Conservation (phyloP, 2,888 invertebrate species). For the Pherbina coryleti region DNA sequence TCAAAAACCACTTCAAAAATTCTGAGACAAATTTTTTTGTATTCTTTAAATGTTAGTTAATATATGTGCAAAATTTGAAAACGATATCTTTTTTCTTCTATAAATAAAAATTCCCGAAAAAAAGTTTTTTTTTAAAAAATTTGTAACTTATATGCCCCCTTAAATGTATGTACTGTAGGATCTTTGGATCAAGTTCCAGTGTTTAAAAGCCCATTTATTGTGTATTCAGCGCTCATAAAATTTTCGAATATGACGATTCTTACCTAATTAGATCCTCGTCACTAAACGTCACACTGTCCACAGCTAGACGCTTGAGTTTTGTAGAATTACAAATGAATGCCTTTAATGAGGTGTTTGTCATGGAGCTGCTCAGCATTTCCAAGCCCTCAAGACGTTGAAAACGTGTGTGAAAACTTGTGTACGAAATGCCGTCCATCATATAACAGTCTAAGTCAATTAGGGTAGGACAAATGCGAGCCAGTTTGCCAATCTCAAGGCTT, state of each 20-base stretch:
- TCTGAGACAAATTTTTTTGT: too few species aligned
- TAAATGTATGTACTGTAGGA: too few species aligned
- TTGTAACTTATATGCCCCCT: too few species aligned
- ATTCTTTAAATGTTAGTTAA: too few species aligned
- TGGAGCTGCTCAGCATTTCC: constrained; percentile 77
- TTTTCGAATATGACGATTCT: neutral
- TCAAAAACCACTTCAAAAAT: too few species aligned
- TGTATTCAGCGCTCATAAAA: too few species aligned
- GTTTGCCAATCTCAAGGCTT: constrained; percentile 73
- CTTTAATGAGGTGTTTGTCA: constrained; percentile 72
- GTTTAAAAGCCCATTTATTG: too few species aligned
- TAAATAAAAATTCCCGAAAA: too few species aligned
- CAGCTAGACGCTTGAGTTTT: constrained; percentile 75
- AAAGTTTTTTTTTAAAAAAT: too few species aligned
- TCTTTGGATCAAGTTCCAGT: too few species aligned
- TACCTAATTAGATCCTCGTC: constrained; percentile 78
- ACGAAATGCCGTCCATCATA: constrained; percentile 75
- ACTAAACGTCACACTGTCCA: constrained; percentile 76
- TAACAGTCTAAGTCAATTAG: constrained; percentile 77
- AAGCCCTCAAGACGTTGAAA: constrained; percentile 76
- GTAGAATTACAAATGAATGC: constrained; percentile 75
- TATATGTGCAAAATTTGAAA: too few species aligned
- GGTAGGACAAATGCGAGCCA: constrained; percentile 74
- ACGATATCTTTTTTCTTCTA: too few species aligned
- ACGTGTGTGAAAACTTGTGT: constrained; percentile 71